Percentiles rank a stretch among this genome's conserved stretches.
These are phyloP conservation scores for Nerophis lumbriciformis DNA, from an alignment of 2,113 vertebrate species.

Conservation along the genomic window DNA sequence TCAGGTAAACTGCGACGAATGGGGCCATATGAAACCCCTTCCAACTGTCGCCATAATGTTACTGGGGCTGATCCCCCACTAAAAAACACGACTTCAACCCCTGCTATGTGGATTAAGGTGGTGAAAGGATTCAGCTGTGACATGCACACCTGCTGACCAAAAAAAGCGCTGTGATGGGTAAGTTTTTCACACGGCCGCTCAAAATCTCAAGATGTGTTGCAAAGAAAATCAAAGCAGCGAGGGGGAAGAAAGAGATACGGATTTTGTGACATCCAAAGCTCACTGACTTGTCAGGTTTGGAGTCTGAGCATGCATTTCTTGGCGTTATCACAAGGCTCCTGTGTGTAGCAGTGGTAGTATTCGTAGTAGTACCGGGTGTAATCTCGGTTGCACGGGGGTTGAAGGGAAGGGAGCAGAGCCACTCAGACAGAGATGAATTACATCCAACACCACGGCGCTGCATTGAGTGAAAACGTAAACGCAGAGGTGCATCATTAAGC, in stretches of 20 bases:
- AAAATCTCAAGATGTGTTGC: constrained; percentile 43
- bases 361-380: background rate
- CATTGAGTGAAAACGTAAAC: constrained; percentile 20
- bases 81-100: constrained; percentile 68
- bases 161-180: constrained; percentile 43
- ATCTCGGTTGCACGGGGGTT: background rate
- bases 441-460: background rate
- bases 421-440: background rate
- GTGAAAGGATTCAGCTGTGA: constrained; percentile 66
- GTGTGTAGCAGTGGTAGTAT: background rate
- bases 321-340: background rate
- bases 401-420: background rate
- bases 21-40: too few relatives aligned
- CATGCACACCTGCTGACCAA: constrained; percentile 56
- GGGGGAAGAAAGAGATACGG: constrained; percentile 28
- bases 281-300: constrained; percentile 33
- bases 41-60: constrained; percentile 47
- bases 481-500: constrained; percentile 46
- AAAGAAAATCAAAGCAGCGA: constrained; percentile 33
- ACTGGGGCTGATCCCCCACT: constrained; percentile 59
- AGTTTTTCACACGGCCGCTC: constrained; percentile 30
- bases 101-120: constrained; percentile 62
- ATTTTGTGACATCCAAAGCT: constrained; percentile 17
- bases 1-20: too few relatives aligned
- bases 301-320: constrained; percentile 9